Evolutionary conservation across 2,888 invertebrate genomes (phyloP), one percentile per base, ranked within the genome.

Genomic region (Limnephilus auricula): DNA sequence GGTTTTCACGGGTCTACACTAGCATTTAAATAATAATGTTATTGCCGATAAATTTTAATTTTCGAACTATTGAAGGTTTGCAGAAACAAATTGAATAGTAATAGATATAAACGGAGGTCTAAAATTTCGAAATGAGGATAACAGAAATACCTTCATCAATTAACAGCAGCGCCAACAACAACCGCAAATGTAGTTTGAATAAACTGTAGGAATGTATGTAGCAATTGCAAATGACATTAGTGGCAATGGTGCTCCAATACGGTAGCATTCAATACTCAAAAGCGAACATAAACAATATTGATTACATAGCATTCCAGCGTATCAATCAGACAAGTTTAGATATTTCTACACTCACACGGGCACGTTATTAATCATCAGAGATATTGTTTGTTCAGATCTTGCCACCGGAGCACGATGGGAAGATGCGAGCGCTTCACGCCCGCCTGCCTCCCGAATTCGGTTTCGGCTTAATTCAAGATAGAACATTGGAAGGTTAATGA

Each of bases 221-320:
- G 89, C 80, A 18, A 89, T 80, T 80, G 80, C 37, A 40, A 89
- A 45, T 89, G 89, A 89, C 89, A 80, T 89, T 89, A 89, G 80
- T 89, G 80, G 89, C 80, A 80, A 89, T 80, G 32, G 84, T 15
- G 91, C 85, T 45, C n/a, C 79, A 91, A 89, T 91, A 80, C 79
- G 89, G 89, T 10, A n/a, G 84, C 50, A 91, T 91, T 91, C 85
- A 89, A 91, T 91, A 89, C 89, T 37, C 30, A 50, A 80, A 65
- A 82, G 89, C 89, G 80, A 80, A 92, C 90, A 89, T 92, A 90
- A 90, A 92, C 90, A 90, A 88, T 92, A 92, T 92, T 92, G 92
- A 92, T 92, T 92, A 91, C 90, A 92, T 88, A 80, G 65, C 78
- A 90, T 89, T 88, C 88, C 90, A 34, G 50, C 45, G 45, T 82